Base-by-base conservation (phyloP, 2,797 vertebrate genomes). In the Steatocranus sp. region DNA sequence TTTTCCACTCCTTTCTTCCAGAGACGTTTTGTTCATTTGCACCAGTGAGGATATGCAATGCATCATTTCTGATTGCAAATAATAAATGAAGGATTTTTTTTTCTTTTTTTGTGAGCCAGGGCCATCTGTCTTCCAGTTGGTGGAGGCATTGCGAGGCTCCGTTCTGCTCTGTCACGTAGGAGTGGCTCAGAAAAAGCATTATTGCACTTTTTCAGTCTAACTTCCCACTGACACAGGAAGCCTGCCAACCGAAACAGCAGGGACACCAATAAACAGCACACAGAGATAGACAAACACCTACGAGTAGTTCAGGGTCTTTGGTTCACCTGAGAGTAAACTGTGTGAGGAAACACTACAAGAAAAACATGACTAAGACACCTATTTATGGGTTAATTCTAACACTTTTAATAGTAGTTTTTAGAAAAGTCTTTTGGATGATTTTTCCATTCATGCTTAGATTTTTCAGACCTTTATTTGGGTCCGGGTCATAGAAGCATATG, bases 91-190 rank as follows among this genome's bases (percentile, higher is more conserved):
- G 20, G 76, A 75, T 48, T 25, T 43, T 38, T 41, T 66, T 74
- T 38, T 80, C 79, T 9, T 30, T 74, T 56, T 83, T 46, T 82
- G 82, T 15, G 49, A 78, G 80, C 84, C 77, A 50, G 36, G 63
- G 79, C 91, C 93, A 89, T 92, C 90, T 92, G 89, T 83, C 81
- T 83, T 82, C 56, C 80, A 83, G 63, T 73, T 81, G 58, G 84
- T 79, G 82, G 79, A 91, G 78, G 61, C 61, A 82, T 82, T 78
- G 73, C 79, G 11, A 68, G 46, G 61, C 78, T 84, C 80, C 34
- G 25, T 54, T 75, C 83, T 76, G 83, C 81, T 82, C 61, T 18
- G 34, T 86, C 49, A 79, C 49, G 41, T 82, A 82, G 76, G 78
- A 81, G 83, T 5, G 34, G 25, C 70, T 58, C 14, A 77, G 54